Evolutionary conservation across 35 echinoderm and acorn worm species (phyloP).

Genomic region (Eucidaris tribuloides): DNA sequence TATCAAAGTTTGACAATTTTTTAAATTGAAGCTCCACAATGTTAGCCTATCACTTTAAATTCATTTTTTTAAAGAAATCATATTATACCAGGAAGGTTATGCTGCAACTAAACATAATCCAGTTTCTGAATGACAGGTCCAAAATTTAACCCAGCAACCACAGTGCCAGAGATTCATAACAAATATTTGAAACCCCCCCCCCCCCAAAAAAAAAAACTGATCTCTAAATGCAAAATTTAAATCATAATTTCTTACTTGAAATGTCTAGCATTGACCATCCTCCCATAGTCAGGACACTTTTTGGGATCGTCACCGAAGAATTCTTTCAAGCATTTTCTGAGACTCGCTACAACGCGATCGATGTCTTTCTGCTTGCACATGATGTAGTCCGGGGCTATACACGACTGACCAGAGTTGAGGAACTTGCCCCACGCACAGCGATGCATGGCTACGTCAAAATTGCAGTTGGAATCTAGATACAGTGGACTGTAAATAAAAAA

Average conservation of each 20-base stretch:
- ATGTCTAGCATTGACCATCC: conserved; percentile 82
- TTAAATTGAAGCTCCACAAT: too few species aligned
- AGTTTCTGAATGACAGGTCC: too few species aligned
- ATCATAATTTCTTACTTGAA: conserved; percentile 92
- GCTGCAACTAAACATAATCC: too few species aligned
- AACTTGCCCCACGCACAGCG: conserved; percentile 53
- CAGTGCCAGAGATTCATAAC: too few species aligned
- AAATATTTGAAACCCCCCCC: too few species aligned
- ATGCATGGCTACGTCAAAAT: conserved; percentile 43
- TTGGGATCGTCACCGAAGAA: conserved; percentile 89
- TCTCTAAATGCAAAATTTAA: neutral
- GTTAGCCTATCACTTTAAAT: too few species aligned
- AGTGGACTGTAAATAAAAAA: conserved; percentile 56
- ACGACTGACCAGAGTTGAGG: conserved; percentile 79
- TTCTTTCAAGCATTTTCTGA: conserved; percentile 51
- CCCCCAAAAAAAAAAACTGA: too few species aligned
- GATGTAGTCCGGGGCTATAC: conserved; percentile 89
- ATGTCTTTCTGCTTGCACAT: conserved; percentile 35
- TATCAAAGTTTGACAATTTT: too few species aligned
- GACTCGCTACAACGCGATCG: conserved; percentile 39
- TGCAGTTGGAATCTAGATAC: conserved; percentile 48
- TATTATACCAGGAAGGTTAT: too few species aligned
- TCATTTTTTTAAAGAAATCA: too few species aligned
- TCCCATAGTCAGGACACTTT: conserved; percentile 39
- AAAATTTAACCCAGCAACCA: too few species aligned